Percentiles rank a stretch among this genome's conserved stretches.
Conservation (phyloP, 2,888 invertebrate genomes). For the Neoaliturus tenellus region DNA sequence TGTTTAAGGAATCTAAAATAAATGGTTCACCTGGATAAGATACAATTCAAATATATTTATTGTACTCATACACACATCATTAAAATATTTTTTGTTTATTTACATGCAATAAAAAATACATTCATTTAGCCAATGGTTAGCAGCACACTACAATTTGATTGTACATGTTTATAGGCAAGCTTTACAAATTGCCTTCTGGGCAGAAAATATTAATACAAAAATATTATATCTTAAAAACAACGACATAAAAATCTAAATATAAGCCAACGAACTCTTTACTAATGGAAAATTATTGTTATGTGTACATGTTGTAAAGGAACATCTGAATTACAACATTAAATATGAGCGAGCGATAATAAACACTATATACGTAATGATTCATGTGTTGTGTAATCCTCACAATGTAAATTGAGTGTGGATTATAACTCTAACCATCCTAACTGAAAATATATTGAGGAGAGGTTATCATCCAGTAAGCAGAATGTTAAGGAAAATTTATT, state of each 20-base stretch:
- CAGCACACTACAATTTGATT: constrained; percentile 12
- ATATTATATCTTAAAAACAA: constrained; percentile 27
- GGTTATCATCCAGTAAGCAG: too few species aligned
- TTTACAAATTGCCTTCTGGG: background rate
- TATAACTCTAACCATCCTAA: too few species aligned
- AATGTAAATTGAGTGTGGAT: too few species aligned
- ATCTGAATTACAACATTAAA: background rate
- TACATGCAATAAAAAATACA: constrained; percentile 47
- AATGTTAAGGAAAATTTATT: too few species aligned
- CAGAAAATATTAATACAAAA: constrained; percentile 15
- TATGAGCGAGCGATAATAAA: constrained; percentile 11
- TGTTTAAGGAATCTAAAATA: background rate
- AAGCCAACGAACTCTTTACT: constrained; percentile 25
- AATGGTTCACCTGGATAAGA: background rate
- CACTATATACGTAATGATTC: too few species aligned
- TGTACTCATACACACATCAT: constrained; percentile 33
- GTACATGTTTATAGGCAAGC: constrained; percentile 10
- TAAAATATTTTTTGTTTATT: constrained; percentile 46
- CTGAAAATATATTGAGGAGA: too few species aligned
- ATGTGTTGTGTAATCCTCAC: too few species aligned
- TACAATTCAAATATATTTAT: constrained; percentile 42
- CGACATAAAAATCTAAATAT: constrained; percentile 10
- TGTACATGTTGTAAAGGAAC: constrained; percentile 2
- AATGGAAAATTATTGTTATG: background rate
- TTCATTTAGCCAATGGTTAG: background rate